Evolutionary conservation across 2,797 vertebrate species (phyloP).

Genomic region (Takifugu rubripes): DNA sequence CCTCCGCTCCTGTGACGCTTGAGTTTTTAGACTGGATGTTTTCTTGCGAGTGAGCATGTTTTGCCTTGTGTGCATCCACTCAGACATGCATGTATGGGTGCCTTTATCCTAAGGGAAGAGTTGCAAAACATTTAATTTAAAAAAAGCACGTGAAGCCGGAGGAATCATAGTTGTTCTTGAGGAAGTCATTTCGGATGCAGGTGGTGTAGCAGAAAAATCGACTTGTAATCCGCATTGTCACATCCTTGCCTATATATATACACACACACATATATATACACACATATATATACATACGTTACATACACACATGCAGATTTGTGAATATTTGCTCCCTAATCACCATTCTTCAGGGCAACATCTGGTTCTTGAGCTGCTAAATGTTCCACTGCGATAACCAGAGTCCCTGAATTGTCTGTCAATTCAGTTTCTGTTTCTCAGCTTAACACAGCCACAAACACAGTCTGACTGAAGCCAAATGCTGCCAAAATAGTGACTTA

Average conservation of each 20-base stretch:
- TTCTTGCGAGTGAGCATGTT: not conserved
- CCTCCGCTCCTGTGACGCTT: not conserved
- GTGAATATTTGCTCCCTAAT: too few species aligned
- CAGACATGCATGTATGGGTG: not conserved
- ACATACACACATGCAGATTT: too few species aligned
- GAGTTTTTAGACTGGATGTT: too few species aligned
- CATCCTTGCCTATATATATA: not conserved
- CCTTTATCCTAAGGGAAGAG: conserved; percentile 17
- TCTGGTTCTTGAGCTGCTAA: not conserved
- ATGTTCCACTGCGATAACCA: not conserved
- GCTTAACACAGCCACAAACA: conserved; percentile 1
- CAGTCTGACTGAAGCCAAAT: not conserved
- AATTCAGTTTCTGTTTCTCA: not conserved
- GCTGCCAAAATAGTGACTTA: not conserved
- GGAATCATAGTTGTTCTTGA: conserved; percentile 26
- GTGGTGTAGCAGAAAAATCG: conserved; percentile 10
- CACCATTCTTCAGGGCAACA: not conserved
- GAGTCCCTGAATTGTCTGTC: not conserved
- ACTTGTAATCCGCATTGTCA: conserved; percentile 15
- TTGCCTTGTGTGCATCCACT: not conserved
- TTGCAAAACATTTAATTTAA: conserved; percentile 10
- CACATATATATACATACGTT: too few species aligned
- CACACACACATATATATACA: too few species aligned
- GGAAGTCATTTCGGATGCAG: conserved; percentile 39
- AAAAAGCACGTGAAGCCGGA: conserved; percentile 16